A percentile compares a stretch with the other conserved stretches of the same genome.
Evolutionary conservation across 2,113 vertebrate species (phyloP).

Genomic region (Ceyx cyanopectus): DNA sequence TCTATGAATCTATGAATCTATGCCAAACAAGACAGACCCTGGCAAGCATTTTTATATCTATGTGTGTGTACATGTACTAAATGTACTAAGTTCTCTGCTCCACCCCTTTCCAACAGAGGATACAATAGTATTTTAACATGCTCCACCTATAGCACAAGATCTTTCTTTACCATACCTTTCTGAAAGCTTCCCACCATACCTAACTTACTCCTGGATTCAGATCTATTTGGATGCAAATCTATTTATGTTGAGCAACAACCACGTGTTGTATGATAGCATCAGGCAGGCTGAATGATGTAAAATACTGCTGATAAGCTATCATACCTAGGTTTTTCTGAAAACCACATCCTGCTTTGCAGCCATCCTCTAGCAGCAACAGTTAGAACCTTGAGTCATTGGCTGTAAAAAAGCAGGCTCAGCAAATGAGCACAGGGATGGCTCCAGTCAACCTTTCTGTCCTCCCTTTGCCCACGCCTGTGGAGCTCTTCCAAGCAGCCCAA

Average conservation of each 20-base stretch:
- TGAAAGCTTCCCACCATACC: not conserved
- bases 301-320: not conserved
- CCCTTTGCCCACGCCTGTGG: not conserved
- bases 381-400: not conserved
- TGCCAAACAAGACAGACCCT: not conserved
- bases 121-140: too few relatives aligned
- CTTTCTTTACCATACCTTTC: not conserved
- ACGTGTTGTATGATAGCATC: not conserved
- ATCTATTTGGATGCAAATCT: not conserved
- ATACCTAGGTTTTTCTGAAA: not conserved
- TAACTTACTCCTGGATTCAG: not conserved
- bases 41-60: not conserved
- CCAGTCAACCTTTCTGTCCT: not conserved
- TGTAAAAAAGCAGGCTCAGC: not conserved
- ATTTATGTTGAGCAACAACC: not conserved
- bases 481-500: not conserved
- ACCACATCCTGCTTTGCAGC: accelerated
- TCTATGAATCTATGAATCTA: too few relatives aligned
- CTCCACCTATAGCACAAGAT: not conserved
- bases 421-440: accelerated
- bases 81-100: not conserved
- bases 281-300: not conserved
- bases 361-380: not conserved
- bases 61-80: not conserved
- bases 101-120: not conserved